Evolutionary conservation across 2,797 vertebrate genomes (phyloP).

Genomic region (Anabas testudineus): DNA sequence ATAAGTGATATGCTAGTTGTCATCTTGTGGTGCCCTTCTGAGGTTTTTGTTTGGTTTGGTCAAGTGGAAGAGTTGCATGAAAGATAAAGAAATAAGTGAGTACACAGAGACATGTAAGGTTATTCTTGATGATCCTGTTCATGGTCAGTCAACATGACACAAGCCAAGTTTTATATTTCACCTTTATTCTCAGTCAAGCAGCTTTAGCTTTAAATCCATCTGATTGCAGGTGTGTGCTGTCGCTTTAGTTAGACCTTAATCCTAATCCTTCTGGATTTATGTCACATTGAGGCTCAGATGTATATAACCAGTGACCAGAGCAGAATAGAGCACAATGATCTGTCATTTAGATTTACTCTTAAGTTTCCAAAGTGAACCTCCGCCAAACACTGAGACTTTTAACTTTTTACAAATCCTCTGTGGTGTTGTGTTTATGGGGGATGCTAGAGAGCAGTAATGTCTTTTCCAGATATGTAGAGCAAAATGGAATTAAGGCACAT

Average conservation of each 20-base stretch:
- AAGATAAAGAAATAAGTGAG: no score
- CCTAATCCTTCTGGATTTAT: constrained; percentile 44
- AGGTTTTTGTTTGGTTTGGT: constrained; percentile 38
- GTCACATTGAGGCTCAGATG: constrained; percentile 26
- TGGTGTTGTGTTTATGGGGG: constrained; percentile 29
- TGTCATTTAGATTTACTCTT: constrained; percentile 55
- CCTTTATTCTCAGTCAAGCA: constrained; percentile 16
- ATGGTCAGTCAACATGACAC: no score
- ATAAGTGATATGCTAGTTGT: constrained; percentile 15
- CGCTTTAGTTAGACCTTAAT: constrained; percentile 18
- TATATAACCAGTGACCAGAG: constrained; percentile 32
- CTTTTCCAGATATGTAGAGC: constrained; percentile 72
- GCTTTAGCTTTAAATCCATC: constrained; percentile 22
- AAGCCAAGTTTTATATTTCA: constrained; percentile 1
- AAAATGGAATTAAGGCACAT: constrained; percentile 58
- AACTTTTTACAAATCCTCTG: constrained; percentile 58
- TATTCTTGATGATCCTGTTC: no score
- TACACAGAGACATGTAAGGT: neutral
- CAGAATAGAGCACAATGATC: constrained; percentile 22
- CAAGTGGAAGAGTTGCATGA: neutral
- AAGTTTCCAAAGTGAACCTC: constrained; percentile 16
- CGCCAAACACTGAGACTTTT: constrained; percentile 49
- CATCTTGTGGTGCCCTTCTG: constrained; percentile 29
- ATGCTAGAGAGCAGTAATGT: constrained; percentile 58
- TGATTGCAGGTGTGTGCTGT: constrained; percentile 22